Percentiles rank a stretch among this genome's conserved stretches.
phyloP scores from a whole-genome alignment of 2,113 vertebrate species.

The Rhea americana region DNA sequence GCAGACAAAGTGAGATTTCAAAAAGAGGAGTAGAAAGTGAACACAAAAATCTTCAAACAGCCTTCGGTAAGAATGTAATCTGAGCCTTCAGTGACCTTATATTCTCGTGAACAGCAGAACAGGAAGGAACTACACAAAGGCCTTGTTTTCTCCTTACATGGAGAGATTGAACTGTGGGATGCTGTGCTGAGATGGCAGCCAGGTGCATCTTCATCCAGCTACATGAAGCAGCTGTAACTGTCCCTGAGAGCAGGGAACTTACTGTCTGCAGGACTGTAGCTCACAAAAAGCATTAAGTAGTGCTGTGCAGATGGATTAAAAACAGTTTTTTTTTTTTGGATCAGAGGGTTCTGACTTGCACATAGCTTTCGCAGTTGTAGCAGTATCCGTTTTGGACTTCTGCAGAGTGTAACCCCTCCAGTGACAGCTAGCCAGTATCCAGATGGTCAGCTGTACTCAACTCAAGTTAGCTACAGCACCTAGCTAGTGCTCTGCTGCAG shows the following conservation, averaged over 20 bases:
- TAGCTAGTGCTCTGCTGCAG: not conserved
- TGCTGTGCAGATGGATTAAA: not conserved
- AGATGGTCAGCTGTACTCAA: not conserved
- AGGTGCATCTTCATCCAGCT: not conserved
- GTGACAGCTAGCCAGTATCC: not conserved
- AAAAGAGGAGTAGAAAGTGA: not conserved
- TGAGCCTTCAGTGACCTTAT: not conserved
- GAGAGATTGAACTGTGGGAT: not conserved
- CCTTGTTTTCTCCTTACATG: not conserved
- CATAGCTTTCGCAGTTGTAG: not conserved
- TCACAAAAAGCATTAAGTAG: not conserved
- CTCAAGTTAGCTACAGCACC: not conserved
- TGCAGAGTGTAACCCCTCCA: not conserved
- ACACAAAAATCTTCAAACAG: not conserved
- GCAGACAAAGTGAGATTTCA: conserved; percentile 5
- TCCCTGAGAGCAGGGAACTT: not conserved
- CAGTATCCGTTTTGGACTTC: not conserved
- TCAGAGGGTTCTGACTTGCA: not conserved
- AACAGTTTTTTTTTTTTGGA: not conserved
- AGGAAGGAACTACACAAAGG: not conserved
- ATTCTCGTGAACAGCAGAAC: not conserved
- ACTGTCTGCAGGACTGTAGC: not conserved
- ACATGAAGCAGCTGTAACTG: not conserved
- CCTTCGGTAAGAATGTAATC: not conserved
- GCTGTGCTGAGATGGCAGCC: not conserved